Evolutionary conservation across 2,113 vertebrate species (phyloP), one percentile per base, ranked within the genome.

Genomic region (Sphaerodactylus townsendi): DNA sequence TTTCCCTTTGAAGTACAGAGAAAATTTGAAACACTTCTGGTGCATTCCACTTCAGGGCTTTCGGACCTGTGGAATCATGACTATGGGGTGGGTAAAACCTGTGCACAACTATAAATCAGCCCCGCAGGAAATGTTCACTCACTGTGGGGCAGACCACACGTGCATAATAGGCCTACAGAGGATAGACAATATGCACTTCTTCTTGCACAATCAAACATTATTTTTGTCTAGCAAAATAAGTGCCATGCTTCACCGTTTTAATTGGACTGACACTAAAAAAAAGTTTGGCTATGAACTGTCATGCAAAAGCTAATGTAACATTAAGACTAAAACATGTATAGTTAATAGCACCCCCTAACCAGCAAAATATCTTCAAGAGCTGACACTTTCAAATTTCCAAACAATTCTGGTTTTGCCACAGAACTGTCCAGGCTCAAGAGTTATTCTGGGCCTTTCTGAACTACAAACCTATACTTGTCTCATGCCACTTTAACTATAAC

Each of bases 261-360:
- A 44, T 21, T 62, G 15, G 1, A 13, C 69, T 15, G 28, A 6
- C 33, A n/a, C 17, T n/a, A 73, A 62, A 46, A 76, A n/a, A 35
- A 35, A 19, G 5, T 48, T 17, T 74, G 25, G 37, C 53, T 83
- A 68, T 14, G 59, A 3, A 0, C 33, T 0, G 0, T 5, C 62
- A 35, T 0, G 46, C 3, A 0, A 76, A 72, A 82, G 79, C 83
- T 30, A 81, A 41, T 82, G 83, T 84, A 83, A 0, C 1, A 37
- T 0, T 1, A 23, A 0, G 4, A 5, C 84, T 44, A 14, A 64
- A 0, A 0, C 44, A 50, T 0, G 1, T 0, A 3, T 15, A 90
- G 86, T 88, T 79, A 14, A 77, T 53, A 84, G 35, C n/a, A n/a
- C 75, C 25, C 75, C 77, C 88, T 92, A 79, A 83, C 65, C 84